phyloP scores from a whole-genome alignment of 2,113 vertebrate species.

The Falco punctatus region DNA sequence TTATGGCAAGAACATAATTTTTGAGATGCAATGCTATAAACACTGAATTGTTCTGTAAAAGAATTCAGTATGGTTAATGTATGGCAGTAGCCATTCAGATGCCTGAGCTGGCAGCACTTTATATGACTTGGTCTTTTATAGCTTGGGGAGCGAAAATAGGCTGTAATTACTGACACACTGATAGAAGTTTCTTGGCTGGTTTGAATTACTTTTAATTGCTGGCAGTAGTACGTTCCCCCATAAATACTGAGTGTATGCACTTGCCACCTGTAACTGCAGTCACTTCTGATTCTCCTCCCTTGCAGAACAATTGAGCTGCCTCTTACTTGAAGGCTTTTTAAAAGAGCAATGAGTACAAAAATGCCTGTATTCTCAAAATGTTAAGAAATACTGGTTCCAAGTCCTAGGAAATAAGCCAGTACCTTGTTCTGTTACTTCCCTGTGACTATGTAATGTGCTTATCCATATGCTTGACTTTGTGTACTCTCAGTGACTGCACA shows the following conservation, averaged over 20 bases:
- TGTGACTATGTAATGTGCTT: neutral
- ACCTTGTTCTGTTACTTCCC: neutral
- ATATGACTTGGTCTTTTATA: neutral
- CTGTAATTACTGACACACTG: neutral
- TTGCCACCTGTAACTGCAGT: neutral
- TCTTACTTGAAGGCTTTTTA: neutral
- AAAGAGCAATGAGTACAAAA: neutral
- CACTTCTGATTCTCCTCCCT: rapidly evolving
- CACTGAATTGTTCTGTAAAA: neutral
- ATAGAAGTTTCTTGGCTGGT: neutral
- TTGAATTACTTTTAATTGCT: neutral
- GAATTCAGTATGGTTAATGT: neutral
- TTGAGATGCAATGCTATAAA: neutral
- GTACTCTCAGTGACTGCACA: neutral
- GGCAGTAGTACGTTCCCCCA: neutral
- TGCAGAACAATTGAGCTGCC: neutral
- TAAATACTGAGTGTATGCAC: neutral
- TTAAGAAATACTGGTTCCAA: neutral
- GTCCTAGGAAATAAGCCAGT: neutral
- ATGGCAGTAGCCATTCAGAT: neutral
- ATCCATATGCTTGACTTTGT: neutral
- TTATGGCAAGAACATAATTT: neutral
- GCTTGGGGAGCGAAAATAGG: neutral
- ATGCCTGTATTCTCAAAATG: neutral
- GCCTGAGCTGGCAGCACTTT: neutral